Conservation (phyloP, 2,797 vertebrate species). For the Smutsia temminckii region DNA sequence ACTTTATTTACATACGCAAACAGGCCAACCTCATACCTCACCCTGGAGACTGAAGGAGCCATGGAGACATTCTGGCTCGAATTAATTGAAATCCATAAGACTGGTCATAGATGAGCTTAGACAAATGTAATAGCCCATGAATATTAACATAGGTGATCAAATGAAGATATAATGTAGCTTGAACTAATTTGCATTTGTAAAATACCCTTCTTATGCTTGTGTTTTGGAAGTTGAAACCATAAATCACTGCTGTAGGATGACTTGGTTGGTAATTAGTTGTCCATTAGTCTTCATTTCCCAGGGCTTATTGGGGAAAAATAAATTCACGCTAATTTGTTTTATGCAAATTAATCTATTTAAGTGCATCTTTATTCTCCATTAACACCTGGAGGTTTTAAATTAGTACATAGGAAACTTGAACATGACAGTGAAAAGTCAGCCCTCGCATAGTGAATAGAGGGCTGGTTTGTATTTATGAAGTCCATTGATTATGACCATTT, state of each 20-base stretch:
- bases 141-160: not conserved
- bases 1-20: constrained; percentile 32
- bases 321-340: constrained; percentile 63
- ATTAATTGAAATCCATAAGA: constrained; percentile 38
- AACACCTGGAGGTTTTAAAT: constrained; percentile 61
- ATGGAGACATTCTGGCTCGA: not conserved
- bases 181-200: constrained; percentile 3
- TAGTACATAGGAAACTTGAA: constrained; percentile 43
- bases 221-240: constrained; percentile 31
- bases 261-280: constrained; percentile 52
- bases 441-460: not conserved
- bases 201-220: not conserved
- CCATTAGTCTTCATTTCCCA: constrained; percentile 61
- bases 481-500: constrained; percentile 25
- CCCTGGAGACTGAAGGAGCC: not conserved
- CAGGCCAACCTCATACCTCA: not conserved
- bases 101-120: not conserved
- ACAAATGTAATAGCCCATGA: not conserved
- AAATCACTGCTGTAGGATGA: not conserved
- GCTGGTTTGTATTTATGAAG: not conserved
- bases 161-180: constrained; percentile 8
- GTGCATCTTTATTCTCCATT: constrained; percentile 57
- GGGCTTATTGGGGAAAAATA: constrained; percentile 44
- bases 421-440: constrained; percentile 16
- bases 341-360: constrained; percentile 60